Percentiles rank a stretch among this genome's conserved stretches.
Conservation (phyloP, 2,888 invertebrate genomes). For the Cheiracanthium punctorium region DNA sequence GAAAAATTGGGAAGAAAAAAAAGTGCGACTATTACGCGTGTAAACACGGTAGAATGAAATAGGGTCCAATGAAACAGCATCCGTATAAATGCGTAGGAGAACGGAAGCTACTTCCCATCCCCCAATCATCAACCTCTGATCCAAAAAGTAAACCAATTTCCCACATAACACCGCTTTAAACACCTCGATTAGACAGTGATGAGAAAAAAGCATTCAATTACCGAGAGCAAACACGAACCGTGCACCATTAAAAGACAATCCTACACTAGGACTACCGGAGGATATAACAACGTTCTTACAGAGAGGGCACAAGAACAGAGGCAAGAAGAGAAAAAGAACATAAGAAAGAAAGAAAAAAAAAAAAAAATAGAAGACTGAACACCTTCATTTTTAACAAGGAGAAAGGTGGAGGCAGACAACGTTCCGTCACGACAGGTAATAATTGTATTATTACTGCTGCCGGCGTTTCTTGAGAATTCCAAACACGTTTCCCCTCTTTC, state of each 20-base stretch:
- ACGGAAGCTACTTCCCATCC: too few relatives aligned
- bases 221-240: slow-evolving; percentile 31
- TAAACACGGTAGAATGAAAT: too few relatives aligned
- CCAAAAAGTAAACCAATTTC: slow-evolving; percentile 2
- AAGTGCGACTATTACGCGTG: too few relatives aligned
- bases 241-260: slow-evolving; percentile 2
- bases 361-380: neutral
- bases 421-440: slow-evolving; percentile 58
- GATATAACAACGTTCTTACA: too few relatives aligned
- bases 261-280: slow-evolving; percentile 1
- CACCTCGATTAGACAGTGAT: slow-evolving; percentile 14
- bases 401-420: neutral
- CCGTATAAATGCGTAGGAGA: too few relatives aligned
- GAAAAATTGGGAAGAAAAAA: too few relatives aligned
- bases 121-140: neutral
- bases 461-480: slow-evolving; percentile 31
- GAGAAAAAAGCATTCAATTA: slow-evolving; percentile 50
- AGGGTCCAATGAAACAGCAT: too few relatives aligned
- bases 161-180: neutral
- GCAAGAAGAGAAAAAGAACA: neutral
- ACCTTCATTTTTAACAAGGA: neutral
- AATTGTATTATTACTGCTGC: slow-evolving; percentile 49
- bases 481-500: slow-evolving; percentile 32
- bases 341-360: neutral
- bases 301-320: neutral